Conservation (phyloP, 2,113 vertebrate genomes). For the Cinclus mexicanus region DNA sequence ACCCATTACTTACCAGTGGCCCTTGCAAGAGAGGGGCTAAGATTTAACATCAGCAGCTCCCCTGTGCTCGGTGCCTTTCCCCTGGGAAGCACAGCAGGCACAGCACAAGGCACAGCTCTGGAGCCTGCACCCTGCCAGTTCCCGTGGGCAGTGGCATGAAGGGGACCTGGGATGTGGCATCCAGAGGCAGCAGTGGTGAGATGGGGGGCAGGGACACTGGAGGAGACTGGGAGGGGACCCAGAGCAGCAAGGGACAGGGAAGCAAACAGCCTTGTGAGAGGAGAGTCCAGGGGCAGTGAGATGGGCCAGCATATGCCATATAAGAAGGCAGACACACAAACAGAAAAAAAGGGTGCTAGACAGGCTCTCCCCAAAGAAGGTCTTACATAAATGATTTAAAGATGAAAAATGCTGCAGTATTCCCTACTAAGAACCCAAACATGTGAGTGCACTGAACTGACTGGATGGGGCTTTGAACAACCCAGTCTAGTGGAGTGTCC, state of each 20-base stretch:
- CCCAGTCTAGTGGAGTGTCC: rapidly evolving
- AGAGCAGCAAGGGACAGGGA: not conserved
- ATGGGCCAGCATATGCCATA: not conserved
- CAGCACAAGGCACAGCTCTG: rapidly evolving
- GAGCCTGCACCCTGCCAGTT: not conserved
- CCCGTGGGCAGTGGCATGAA: rapidly evolving
- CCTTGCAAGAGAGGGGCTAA: not conserved
- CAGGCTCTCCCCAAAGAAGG: not conserved
- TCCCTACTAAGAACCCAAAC: not conserved
- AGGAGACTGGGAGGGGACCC: not conserved
- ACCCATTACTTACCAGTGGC: conserved; percentile 14
- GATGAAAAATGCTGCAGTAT: not conserved
- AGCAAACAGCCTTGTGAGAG: not conserved
- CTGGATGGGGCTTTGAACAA: not conserved
- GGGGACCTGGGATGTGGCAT: not conserved
- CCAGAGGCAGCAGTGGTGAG: not conserved
- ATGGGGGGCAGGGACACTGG: not conserved
- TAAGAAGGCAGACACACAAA: not conserved
- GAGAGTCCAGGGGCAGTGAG: not conserved
- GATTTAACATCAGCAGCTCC: not conserved
- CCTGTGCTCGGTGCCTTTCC: rapidly evolving
- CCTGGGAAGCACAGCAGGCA: not conserved
- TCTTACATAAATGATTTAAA: not conserved
- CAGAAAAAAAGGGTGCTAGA: not conserved
- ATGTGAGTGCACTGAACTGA: not conserved